Conservation (phyloP, 2,888 invertebrate species). For the Xestobium rufovillosum region DNA sequence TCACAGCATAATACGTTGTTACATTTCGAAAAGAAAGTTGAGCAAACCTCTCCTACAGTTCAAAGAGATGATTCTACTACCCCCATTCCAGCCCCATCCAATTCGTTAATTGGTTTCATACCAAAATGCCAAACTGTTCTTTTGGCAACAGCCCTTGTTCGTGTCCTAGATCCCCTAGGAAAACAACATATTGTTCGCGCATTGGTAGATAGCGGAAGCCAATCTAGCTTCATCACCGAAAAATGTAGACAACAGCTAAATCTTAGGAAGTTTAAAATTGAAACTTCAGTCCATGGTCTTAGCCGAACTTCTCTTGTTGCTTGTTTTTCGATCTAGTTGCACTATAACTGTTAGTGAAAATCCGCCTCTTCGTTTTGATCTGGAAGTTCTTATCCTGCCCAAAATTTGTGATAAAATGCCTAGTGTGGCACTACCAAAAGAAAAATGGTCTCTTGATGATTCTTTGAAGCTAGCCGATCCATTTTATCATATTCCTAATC, state of each 20-base stretch:
- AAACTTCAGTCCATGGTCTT: background rate
- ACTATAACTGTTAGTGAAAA: background rate
- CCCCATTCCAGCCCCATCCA: too few species aligned
- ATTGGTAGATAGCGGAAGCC: background rate
- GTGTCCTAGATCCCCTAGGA: background rate
- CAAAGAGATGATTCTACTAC: too few species aligned
- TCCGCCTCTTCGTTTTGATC: background rate
- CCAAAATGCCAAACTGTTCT: too few species aligned
- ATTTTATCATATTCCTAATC: too few species aligned
- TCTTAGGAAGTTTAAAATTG: background rate
- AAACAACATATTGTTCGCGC: slow-evolving; percentile 1
- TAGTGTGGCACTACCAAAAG: background rate
- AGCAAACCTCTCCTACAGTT: too few species aligned
- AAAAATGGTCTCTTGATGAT: background rate
- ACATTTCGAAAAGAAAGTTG: slow-evolving; percentile 4
- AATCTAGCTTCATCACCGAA: background rate
- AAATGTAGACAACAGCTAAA: background rate
- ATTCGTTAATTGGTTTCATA: too few species aligned
- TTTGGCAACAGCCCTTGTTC: background rate
- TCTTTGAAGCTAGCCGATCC: too few species aligned
- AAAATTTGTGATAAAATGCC: slow-evolving; percentile 5
- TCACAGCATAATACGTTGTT: background rate
- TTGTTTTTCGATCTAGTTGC: background rate
- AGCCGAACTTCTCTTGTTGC: background rate
- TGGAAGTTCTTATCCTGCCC: slow-evolving; percentile 3